phyloP scores from a whole-genome alignment of 1,140 invertebrate species.

The honey bee (Apis mellifera) region DNA sequence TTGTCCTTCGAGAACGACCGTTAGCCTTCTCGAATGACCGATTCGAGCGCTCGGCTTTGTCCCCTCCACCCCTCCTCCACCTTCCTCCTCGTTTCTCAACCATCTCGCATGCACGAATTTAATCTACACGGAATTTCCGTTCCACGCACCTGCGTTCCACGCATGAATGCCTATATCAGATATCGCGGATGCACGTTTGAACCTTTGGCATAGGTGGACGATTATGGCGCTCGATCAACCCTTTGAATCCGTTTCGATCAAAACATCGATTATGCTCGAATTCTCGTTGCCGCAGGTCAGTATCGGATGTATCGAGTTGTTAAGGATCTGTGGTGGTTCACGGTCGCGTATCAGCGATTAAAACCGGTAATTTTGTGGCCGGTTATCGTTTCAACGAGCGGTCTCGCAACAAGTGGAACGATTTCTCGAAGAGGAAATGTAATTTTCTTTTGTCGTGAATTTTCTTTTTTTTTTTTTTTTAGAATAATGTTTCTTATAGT shows the following conservation, averaged over 20 bases:
- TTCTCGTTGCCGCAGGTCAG: neutral
- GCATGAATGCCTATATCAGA: conserved; percentile 36
- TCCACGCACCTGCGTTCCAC: conserved; percentile 32
- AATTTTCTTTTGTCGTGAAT: no score
- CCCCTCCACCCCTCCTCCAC: neutral
- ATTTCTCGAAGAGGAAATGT: no score
- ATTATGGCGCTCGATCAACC: conserved; percentile 42
- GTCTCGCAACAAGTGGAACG: no score
- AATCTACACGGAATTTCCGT: conserved; percentile 60
- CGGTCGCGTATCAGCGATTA: no score
- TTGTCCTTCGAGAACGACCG: no score
- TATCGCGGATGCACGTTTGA: conserved; percentile 54
- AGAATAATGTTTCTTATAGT: no score
- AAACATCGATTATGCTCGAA: conserved; percentile 48
- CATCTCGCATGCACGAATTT: conserved; percentile 58
- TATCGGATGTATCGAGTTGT: no score
- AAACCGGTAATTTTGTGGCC: no score
- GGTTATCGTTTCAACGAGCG: no score
- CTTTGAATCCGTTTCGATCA: conserved; percentile 38
- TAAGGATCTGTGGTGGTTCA: no score
- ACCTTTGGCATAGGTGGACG: conserved; percentile 23
- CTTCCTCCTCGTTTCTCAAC: neutral
- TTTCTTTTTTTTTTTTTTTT: no score
- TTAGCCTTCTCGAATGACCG: no score
- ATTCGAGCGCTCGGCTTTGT: conserved; percentile 39